Conservation (phyloP, 2,113 vertebrate species). For the Esox niger region DNA sequence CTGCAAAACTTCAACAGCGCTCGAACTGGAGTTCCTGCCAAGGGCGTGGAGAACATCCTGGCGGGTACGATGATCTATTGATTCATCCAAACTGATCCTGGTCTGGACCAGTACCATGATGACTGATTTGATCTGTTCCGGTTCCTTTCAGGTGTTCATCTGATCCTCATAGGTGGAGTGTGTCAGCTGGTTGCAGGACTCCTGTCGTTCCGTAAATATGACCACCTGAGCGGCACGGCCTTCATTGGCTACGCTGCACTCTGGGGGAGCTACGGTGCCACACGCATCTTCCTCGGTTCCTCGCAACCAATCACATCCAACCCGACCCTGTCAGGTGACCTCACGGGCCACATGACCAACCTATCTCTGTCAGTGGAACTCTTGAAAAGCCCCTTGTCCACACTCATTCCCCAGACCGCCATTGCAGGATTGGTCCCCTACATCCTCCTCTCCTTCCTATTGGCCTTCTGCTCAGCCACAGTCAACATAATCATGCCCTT, state of each 20-base stretch:
- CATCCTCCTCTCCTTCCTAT: conserved; percentile 77
- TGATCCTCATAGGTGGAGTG: conserved; percentile 82
- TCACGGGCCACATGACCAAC: not conserved
- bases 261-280: conserved; percentile 83
- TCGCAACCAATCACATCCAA: conserved; percentile 25
- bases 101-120: not conserved
- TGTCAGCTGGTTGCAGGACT: conserved; percentile 84
- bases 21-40: conserved; percentile 58
- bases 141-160: conserved; percentile 81
- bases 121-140: not conserved
- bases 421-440: conserved; percentile 82
- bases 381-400: conserved; percentile 21
- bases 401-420: conserved; percentile 64
- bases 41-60: conserved; percentile 78
- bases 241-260: conserved; percentile 85
- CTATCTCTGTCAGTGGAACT: conserved; percentile 9
- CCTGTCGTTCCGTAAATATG: conserved; percentile 83
- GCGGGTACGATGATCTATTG: conserved; percentile 68
- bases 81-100: not conserved
- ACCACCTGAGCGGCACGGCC: conserved; percentile 80
- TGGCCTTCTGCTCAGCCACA: conserved; percentile 86
- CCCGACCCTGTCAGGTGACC: fast-evolving
- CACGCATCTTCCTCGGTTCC: conserved; percentile 71
- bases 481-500: conserved; percentile 90
- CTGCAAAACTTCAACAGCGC: conserved; percentile 79